Conservation (phyloP, 2,113 vertebrate genomes). For the Dinomys branickii region DNA sequence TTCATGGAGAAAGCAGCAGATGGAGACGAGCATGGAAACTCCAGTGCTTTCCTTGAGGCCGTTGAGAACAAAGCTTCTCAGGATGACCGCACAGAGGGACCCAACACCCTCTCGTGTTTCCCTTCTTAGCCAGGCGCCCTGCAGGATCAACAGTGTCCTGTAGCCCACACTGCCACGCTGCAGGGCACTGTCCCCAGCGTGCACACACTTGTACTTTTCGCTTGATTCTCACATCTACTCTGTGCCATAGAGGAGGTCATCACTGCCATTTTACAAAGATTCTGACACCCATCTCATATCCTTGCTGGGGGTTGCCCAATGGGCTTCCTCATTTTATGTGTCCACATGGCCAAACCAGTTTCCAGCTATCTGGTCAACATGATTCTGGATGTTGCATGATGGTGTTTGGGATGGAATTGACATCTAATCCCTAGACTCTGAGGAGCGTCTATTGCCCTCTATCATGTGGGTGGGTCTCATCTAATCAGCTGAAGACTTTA, state of each 20-base stretch:
- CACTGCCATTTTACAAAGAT: neutral
- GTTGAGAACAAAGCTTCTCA: neutral
- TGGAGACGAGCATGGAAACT: neutral
- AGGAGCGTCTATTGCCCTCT: neutral
- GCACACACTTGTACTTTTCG: fast-evolving
- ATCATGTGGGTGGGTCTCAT: neutral
- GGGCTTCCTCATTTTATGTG: neutral
- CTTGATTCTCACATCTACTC: neutral
- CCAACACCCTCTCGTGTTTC: neutral
- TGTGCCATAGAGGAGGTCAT: fast-evolving
- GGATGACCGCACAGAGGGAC: no score
- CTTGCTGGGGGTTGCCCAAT: neutral
- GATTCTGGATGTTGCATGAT: neutral
- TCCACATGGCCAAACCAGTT: neutral
- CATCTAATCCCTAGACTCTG: neutral
- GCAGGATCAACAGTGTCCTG: neutral
- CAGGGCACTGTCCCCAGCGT: neutral
- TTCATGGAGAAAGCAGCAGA: fast-evolving
- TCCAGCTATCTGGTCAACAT: neutral
- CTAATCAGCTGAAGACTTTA: neutral
- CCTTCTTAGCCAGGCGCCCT: neutral
- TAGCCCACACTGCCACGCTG: fast-evolving
- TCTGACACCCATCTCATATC: neutral
- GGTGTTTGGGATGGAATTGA: neutral
- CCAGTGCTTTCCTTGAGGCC: no score